These are phyloP conservation scores for Nilaparvata lugens DNA, from an alignment of 1,140 invertebrate genomes.

Conservation along the genomic window DNA sequence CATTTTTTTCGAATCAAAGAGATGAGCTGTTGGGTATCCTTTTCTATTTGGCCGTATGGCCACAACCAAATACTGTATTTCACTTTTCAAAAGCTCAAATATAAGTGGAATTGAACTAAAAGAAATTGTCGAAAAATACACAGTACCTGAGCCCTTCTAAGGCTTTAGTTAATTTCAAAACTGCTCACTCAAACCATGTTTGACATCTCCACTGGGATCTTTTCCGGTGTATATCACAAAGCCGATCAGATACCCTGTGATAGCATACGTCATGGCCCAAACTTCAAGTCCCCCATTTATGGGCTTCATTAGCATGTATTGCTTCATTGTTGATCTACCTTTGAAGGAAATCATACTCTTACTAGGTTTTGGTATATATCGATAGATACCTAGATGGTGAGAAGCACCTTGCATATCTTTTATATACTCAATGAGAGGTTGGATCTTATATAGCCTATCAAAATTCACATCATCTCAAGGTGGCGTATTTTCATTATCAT, in stretches of 20 bases:
- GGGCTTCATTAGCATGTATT: conserved; percentile 26
- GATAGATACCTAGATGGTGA: too few relatives aligned
- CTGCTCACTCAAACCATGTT: conserved; percentile 24
- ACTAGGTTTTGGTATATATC: too few relatives aligned
- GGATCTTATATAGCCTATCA: too few relatives aligned
- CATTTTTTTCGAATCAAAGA: conserved; percentile 15
- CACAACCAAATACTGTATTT: conserved; percentile 21
- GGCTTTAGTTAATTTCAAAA: conserved; percentile 15
- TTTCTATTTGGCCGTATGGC: conserved; percentile 19
- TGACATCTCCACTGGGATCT: conserved; percentile 8
- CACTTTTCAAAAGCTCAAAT: conserved; percentile 12
- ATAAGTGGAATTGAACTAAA: conserved; percentile 11
- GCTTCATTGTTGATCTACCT: too few relatives aligned
- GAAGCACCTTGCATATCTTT: too few relatives aligned
- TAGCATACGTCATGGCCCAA: conserved; percentile 27
- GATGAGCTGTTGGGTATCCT: neutral
- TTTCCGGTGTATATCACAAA: conserved; percentile 28
- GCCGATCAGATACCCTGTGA: conserved; percentile 25
- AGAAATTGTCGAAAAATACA: conserved; percentile 21
- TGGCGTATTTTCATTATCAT: too few relatives aligned
- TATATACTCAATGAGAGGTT: too few relatives aligned
- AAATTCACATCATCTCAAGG: too few relatives aligned
- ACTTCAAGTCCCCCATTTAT: conserved; percentile 31
- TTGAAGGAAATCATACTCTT: too few relatives aligned
- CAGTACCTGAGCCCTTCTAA: conserved; percentile 16